A percentile compares a stretch with the other conserved stretches of the same genome.
Evolutionary conservation across 2,888 invertebrate genomes (phyloP).

Genomic region (Mellilla xanthometata): DNA sequence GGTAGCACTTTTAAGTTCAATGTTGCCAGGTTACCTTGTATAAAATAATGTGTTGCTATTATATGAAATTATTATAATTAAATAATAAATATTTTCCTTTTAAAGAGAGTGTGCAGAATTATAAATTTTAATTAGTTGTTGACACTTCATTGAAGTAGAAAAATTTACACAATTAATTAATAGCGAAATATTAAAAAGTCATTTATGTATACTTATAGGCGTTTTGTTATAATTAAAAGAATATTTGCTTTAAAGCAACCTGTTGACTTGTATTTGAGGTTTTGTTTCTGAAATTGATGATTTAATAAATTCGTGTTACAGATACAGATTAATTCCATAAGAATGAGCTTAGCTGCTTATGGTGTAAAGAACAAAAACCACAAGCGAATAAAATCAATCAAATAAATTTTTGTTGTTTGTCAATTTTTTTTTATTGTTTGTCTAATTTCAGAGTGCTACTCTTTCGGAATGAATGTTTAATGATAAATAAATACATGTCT

Average conservation of each 20-base stretch:
- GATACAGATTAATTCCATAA: too few species aligned
- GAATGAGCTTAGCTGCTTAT: too few species aligned
- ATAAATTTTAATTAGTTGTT: conserved; percentile 7
- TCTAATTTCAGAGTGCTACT: conserved; percentile 27
- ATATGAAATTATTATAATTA: neutral
- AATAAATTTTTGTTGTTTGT: too few species aligned
- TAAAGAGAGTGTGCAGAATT: neutral
- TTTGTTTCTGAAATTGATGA: neutral
- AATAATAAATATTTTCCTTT: too few species aligned
- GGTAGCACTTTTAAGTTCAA: conserved; percentile 54
- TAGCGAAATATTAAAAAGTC: neutral
- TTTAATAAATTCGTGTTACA: too few species aligned
- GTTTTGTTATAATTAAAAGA: neutral
- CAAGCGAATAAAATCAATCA: too few species aligned
- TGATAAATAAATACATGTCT: conserved; percentile 23
- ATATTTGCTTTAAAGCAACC: neutral
- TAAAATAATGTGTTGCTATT: conserved; percentile 15
- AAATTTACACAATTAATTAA: conserved; percentile 6
- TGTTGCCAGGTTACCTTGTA: conserved; percentile 13
- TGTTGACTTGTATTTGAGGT: conserved; percentile 1
- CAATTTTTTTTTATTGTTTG: too few species aligned
- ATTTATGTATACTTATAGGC: too few species aligned
- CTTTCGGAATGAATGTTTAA: conserved; percentile 26
- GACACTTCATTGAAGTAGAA: conserved; percentile 19
- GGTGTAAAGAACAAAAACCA: too few species aligned